Evolutionary conservation across 1,140 invertebrate species (phyloP).

Genomic region (Magallana gigas): DNA sequence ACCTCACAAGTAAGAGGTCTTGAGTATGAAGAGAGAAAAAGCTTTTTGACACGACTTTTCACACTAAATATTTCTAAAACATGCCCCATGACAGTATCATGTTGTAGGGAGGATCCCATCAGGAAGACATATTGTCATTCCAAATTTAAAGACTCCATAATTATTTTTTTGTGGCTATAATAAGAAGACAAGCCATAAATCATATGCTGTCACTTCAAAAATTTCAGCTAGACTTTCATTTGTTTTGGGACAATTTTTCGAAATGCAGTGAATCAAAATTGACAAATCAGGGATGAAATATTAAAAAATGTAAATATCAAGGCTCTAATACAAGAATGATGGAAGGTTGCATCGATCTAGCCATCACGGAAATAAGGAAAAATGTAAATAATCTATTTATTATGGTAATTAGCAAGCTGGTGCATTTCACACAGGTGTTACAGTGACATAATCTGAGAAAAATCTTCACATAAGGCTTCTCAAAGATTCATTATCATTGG

Average conservation of each 20-base stretch:
- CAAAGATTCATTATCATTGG: too few species aligned
- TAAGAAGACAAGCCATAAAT: not conserved
- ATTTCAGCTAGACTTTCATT: not conserved
- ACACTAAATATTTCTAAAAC: not conserved
- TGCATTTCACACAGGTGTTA: constrained; percentile 10
- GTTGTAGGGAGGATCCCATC: not conserved
- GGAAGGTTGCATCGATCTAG: not conserved
- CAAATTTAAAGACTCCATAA: not conserved
- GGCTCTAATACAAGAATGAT: not conserved
- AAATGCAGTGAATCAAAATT: not conserved
- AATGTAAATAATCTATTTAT: not conserved
- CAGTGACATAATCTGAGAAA: not conserved
- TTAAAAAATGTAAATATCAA: not conserved
- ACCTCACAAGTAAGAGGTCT: not conserved
- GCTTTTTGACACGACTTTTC: not conserved
- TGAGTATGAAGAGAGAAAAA: not conserved
- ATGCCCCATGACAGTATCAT: not conserved
- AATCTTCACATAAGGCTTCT: too few species aligned
- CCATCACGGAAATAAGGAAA: not conserved
- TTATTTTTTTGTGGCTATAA: constrained; percentile 20
- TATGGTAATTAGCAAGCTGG: not conserved
- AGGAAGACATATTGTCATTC: constrained; percentile 12
- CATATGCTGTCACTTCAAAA: constrained; percentile 25
- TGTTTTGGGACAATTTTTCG: not conserved
- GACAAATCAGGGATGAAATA: constrained; percentile 1